A percentile compares a stretch with the other conserved stretches of the same genome.
Evolutionary conservation across 2,797 vertebrate genomes (phyloP).

Genomic region (Gobionotothen gibberifrons): DNA sequence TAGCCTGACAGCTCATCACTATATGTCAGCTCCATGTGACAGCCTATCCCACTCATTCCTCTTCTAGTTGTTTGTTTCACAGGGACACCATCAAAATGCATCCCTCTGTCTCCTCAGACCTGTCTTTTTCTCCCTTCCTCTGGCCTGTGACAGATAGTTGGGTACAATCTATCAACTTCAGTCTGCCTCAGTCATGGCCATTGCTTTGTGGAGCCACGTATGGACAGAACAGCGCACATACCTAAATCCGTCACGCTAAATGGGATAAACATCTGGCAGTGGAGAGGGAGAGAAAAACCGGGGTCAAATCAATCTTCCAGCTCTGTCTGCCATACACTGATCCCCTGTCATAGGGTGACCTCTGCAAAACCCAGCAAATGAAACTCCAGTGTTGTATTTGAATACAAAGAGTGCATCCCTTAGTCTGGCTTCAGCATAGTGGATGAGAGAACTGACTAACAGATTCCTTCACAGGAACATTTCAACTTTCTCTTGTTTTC

Average conservation of each 20-base stretch:
- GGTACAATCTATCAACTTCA: constrained; percentile 74
- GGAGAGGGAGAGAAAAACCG: constrained; percentile 51
- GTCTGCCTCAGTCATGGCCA: constrained; percentile 46
- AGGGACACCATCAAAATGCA: constrained; percentile 69
- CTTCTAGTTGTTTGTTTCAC: constrained; percentile 56
- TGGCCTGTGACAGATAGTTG: constrained; percentile 70
- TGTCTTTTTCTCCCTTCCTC: constrained; percentile 44
- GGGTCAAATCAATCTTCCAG: constrained; percentile 76
- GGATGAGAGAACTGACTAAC: constrained; percentile 1
- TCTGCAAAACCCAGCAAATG: constrained; percentile 56
- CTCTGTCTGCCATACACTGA: constrained; percentile 70
- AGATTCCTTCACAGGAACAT: constrained; percentile 30
- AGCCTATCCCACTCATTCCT: constrained; percentile 57
- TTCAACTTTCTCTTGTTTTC: not conserved
- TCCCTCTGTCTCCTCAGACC: constrained; percentile 45
- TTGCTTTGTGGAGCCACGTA: constrained; percentile 44
- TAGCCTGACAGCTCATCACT: constrained; percentile 72
- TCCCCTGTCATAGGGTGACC: constrained; percentile 70
- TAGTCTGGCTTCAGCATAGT: constrained; percentile 13
- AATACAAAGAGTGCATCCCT: constrained; percentile 57
- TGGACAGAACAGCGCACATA: constrained; percentile 47
- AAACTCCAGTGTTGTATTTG: constrained; percentile 59
- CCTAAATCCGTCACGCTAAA: constrained; percentile 63
- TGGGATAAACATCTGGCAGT: constrained; percentile 69
- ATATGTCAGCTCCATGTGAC: constrained; percentile 59